Evolutionary conservation across 1,140 invertebrate genomes (phyloP), one percentile per base, ranked within the genome.

Genomic region (Dendroctonus ponderosae): DNA sequence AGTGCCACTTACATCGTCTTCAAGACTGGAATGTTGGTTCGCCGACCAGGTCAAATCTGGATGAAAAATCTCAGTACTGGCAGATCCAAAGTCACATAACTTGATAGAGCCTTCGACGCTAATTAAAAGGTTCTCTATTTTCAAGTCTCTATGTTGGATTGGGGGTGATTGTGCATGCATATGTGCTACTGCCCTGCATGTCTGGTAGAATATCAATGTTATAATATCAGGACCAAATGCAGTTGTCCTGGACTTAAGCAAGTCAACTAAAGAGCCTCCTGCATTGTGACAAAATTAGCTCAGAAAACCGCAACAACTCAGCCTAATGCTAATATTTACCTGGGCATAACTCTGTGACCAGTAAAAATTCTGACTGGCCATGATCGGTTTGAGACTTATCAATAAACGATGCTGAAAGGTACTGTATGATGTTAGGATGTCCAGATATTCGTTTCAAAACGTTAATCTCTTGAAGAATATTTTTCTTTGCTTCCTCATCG

Each of bases 31-130:
- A 72, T 97, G 85, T 82, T 97, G 91, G 74, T 93, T 90, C 52
- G 92, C 92, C 74, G 89, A 91, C 97, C 97, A 99, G 43, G 89
- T 87, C 26, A 89, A 83, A 77, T 97, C 91, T 15, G 96, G 94
- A 56, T 86, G 76, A 78, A 90, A 91, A 41, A 90, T 83, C 75
- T 94, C 89, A 14, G 87, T 91, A 38, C 94, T 97, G 1, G 95
- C 90, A 74, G 96, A 98, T 1, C 98, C 98, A 87, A 99, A 99
- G 82, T 99, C 98, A 83, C 98, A 99, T 52, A 99, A 80, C 81
- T 99, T 99, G 43, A 99, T 87, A 70, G 86, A 85, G 68, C 94
- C 93, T 75, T 91, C 85, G 65, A 80, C 79, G 69, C 89, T 89
- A 39, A 98, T 84, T 7, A 85, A 74, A 69, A 89, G 85, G 80